Conservation (phyloP, 2,113 vertebrate species). For the Hippoglossus stenolepis region DNA sequence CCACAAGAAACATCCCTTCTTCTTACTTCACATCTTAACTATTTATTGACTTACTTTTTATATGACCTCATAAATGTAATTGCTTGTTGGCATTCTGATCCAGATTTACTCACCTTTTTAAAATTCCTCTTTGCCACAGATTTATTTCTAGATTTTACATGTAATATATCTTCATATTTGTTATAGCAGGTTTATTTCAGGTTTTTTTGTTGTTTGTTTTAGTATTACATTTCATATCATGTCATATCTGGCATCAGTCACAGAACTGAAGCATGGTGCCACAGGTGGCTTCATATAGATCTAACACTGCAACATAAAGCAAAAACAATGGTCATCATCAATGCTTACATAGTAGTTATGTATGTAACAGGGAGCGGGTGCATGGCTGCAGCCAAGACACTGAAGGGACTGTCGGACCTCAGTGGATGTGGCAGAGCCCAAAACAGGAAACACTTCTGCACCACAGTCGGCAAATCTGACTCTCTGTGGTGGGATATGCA, state of each 20-base stretch:
- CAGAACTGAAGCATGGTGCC: neutral
- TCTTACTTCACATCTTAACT: no score
- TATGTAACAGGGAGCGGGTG: slow-evolving; percentile 25
- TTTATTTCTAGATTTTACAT: neutral
- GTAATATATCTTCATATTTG: neutral
- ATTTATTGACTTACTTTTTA: no score
- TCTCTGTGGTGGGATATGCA: slow-evolving; percentile 73
- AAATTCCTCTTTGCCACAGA: neutral
- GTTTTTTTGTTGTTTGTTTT: no score
- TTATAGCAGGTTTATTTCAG: no score
- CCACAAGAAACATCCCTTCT: no score
- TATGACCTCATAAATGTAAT: no score
- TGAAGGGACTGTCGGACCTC: slow-evolving; percentile 49
- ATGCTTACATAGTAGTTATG: slow-evolving; percentile 14
- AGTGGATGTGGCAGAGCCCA: slow-evolving; percentile 77
- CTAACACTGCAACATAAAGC: neutral
- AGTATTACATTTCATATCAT: neutral
- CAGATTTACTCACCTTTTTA: neutral
- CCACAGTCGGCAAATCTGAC: slow-evolving; percentile 77
- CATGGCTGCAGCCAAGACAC: slow-evolving; percentile 48
- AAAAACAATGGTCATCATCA: neutral
- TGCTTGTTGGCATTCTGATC: neutral
- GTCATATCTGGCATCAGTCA: neutral
- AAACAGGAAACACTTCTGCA: slow-evolving; percentile 79
- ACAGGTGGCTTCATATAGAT: neutral